Conservation (phyloP, 2,113 vertebrate genomes). For the Gadus macrocephalus region DNA sequence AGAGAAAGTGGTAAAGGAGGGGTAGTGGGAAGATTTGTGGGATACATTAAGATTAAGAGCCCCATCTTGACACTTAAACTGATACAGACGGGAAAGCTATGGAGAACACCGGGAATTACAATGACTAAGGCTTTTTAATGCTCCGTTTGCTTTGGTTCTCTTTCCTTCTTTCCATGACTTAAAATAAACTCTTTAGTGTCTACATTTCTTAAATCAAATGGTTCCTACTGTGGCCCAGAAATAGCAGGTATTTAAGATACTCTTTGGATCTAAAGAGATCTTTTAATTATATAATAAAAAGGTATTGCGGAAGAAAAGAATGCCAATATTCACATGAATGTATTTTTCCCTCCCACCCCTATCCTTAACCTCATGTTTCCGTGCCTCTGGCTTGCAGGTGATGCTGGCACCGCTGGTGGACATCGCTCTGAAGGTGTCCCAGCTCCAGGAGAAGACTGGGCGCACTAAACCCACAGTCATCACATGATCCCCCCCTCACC, state of each 20-base stretch:
- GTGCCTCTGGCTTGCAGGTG: conserved; percentile 69
- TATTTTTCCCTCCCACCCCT: no score
- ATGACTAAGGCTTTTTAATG: no score
- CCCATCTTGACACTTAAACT: conserved; percentile 41
- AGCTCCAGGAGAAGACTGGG: conserved; percentile 86
- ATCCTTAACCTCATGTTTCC: background rate
- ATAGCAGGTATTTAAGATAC: no score
- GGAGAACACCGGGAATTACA: no score
- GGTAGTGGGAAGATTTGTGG: conserved; percentile 7
- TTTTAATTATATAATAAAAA: no score
- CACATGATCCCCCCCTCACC: conserved; percentile 74
- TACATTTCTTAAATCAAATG: conserved; percentile 21
- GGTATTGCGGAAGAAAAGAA: no score
- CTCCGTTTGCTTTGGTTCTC: no score
- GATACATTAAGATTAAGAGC: conserved; percentile 20
- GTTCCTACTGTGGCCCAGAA: no score
- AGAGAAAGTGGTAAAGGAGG: conserved; percentile 45
- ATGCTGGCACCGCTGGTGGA: conserved; percentile 93
- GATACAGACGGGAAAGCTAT: conserved; percentile 36
- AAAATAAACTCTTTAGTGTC: no score
- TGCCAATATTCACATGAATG: no score
- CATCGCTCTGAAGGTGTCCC: conserved; percentile 90
- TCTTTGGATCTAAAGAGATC: background rate
- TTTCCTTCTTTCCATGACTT: no score
- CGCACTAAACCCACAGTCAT: conserved; percentile 90